These are phyloP conservation scores for Gymnoscopelus microlampas DNA, from an alignment of 2,797 vertebrate genomes.

Conservation along the genomic window DNA sequence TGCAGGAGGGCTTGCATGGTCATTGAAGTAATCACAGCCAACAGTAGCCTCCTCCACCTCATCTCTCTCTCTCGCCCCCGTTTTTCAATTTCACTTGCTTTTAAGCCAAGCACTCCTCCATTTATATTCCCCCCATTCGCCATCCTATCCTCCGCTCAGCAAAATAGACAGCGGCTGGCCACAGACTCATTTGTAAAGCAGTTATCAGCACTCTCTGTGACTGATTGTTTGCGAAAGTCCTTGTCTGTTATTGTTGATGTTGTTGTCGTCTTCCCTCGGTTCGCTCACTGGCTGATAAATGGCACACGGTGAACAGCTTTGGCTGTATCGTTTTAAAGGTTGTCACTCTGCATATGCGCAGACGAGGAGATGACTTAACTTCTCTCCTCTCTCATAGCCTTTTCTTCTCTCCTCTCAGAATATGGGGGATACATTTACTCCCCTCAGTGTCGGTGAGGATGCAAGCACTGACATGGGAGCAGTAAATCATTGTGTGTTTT, in stretches of 20 bases:
- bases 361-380: neutral
- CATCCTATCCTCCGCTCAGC: neutral
- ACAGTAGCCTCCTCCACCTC: slow-evolving; percentile 22
- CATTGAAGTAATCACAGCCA: slow-evolving; percentile 44
- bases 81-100: slow-evolving; percentile 2
- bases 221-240: neutral
- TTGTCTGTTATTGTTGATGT: slow-evolving; percentile 4
- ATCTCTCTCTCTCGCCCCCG: neutral
- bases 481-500: neutral
- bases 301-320: neutral
- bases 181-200: slow-evolving; percentile 8
- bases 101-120: neutral
- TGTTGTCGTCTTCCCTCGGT: neutral
- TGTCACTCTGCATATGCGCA: neutral
- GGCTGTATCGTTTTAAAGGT: neutral
- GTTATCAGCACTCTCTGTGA: neutral
- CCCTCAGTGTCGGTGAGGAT: neutral
- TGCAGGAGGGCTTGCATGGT: slow-evolving; percentile 46
- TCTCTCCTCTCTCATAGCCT: too few species aligned
- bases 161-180: slow-evolving; percentile 2
- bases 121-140: neutral
- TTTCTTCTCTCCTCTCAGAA: too few species aligned
- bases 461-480: neutral
- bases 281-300: neutral
- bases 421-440: too few species aligned